These are phyloP conservation scores for Thymelicus sylvestris DNA, from an alignment of 2,888 invertebrate species.

Conservation along the genomic window DNA sequence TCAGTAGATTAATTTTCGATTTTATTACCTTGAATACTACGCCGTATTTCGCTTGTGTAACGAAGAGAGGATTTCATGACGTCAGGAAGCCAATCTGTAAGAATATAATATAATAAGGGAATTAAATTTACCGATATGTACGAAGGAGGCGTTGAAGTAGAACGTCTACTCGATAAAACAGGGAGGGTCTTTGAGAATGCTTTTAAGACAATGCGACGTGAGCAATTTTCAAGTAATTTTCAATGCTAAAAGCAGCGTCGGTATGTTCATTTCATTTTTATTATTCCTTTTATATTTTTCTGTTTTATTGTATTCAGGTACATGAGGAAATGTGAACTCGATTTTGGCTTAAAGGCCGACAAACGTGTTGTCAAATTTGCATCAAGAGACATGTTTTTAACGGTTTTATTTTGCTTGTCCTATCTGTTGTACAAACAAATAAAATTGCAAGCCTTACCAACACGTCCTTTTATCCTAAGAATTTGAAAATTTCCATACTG, in stretches of 20 bases:
- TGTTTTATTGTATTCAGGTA: neutral
- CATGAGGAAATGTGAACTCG: too few relatives aligned
- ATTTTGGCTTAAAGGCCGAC: too few relatives aligned
- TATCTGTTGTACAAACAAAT: too few relatives aligned
- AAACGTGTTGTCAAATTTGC: too few relatives aligned
- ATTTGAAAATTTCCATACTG: too few relatives aligned
- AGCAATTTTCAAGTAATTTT: slow-evolving; percentile 52
- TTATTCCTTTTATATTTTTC: slow-evolving; percentile 23
- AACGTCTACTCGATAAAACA: slow-evolving; percentile 54
- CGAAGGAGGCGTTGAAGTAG: slow-evolving; percentile 46
- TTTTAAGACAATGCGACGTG: slow-evolving; percentile 54
- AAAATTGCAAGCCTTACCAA: too few relatives aligned
- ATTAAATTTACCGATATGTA: slow-evolving; percentile 44
- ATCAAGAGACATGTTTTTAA: too few relatives aligned
- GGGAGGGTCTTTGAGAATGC: slow-evolving; percentile 50
- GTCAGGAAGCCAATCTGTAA: slow-evolving; percentile 32
- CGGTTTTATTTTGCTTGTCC: too few relatives aligned
- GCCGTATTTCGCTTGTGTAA: slow-evolving; percentile 11
- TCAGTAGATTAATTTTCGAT: slow-evolving; percentile 17
- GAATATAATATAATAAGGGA: slow-evolving; percentile 45
- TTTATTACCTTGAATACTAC: slow-evolving; percentile 9
- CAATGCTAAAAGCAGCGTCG: slow-evolving; percentile 44
- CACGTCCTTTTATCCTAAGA: too few relatives aligned
- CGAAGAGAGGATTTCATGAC: slow-evolving; percentile 22
- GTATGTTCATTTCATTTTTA: slow-evolving; percentile 32